Evolutionary conservation across 2,797 vertebrate genomes (phyloP).

Genomic region (Rhincodon typus): DNA sequence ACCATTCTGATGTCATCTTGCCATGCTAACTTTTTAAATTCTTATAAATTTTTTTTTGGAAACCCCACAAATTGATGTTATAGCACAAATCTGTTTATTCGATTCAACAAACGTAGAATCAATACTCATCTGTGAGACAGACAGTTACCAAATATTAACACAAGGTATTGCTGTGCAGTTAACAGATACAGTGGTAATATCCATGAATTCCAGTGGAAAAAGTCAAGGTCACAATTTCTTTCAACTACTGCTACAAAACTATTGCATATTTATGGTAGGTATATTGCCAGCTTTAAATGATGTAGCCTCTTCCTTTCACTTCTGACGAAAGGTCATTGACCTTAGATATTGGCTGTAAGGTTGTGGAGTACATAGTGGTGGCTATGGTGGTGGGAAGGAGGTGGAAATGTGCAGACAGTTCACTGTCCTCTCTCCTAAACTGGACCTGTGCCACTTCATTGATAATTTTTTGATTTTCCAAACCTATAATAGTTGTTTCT

Average conservation of each 20-base stretch:
- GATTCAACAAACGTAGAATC: not conserved
- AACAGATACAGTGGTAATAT: not conserved
- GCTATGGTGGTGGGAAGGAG: no score
- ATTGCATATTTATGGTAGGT: not conserved
- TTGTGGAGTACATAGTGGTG: no score
- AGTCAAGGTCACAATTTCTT: not conserved
- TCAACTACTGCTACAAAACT: not conserved
- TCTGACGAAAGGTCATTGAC: no score
- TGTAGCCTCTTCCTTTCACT: no score
- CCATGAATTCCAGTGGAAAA: not conserved
- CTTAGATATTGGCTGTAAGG: no score
- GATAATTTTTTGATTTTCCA: no score
- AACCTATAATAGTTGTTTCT: no score
- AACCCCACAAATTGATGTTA: not conserved
- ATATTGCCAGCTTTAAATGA: not conserved
- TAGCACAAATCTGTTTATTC: not conserved
- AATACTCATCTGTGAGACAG: not conserved
- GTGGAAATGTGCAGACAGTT: no score
- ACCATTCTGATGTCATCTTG: not conserved
- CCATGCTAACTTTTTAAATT: not conserved
- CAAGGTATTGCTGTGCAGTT: not conserved
- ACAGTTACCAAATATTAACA: not conserved
- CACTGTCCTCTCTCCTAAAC: no score
- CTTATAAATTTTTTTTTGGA: not conserved
- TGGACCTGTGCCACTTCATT: no score